Evolutionary conservation across 2,797 vertebrate species (phyloP), one percentile per base, ranked within the genome.

Genomic region (Streptopelia turtur): DNA sequence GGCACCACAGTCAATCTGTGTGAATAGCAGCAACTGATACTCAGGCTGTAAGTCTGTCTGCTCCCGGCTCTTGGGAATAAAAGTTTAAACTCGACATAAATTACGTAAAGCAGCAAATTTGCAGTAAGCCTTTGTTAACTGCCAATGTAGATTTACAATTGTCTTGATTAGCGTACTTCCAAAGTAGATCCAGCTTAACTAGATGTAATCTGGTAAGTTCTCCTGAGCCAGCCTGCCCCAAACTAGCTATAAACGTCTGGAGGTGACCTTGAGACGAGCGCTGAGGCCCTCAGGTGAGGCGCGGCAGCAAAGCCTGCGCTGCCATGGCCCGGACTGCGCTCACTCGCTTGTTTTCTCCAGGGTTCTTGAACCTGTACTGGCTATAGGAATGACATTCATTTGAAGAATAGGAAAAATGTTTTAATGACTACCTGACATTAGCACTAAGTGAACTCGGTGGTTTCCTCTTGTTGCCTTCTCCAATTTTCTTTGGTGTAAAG

Each of bases 401-500:
- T 76, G 81, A 91, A 90, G 74, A 93, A 91, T 28, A 90, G 66
- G 69, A 87, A 94, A 94, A 93, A 84, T 66, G 59, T 76, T 66
- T 80, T 95, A 84, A 87, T 3, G 3, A 52, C 91, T 81, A 92
- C 83, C 71, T 87, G 91, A 85, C 43, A 30, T 60, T 50, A 90
- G 68, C 53, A 82, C 69, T 88, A 94, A 86, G 49, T 56, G 74
- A 96, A 92, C 90, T 90, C 83, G 25, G 35, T 66, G 66, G 66
- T 83, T 85, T 94, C 68, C 69, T 83, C 57, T 85, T 89, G 83
- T 60, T 87, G 69, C 63, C 64, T 96, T 93, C 75, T 95, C 74
- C 90, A 93, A 50, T 93, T 95, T 91, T 97, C 95, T 97, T 97
- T 97, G 96, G 96, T 96, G 95, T 86, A 57, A 95, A 78, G 57